These are phyloP conservation scores for Alethe diademata DNA, from an alignment of 2,113 vertebrate genomes.

Conservation along the genomic window DNA sequence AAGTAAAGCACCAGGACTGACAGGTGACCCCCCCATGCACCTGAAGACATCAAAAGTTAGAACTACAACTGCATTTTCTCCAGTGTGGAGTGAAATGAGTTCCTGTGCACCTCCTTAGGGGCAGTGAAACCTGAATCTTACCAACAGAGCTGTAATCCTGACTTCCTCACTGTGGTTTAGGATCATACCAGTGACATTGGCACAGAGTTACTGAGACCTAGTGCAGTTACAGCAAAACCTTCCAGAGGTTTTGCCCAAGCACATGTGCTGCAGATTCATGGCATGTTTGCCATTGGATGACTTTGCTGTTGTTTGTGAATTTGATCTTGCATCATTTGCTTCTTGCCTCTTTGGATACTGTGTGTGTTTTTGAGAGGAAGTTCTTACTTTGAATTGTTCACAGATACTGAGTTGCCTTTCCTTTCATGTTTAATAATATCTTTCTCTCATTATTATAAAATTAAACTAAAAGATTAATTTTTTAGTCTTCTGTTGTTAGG, in stretches of 20 bases:
- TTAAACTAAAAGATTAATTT: not conserved
- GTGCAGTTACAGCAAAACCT: not conserved
- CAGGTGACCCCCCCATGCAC: not conserved
- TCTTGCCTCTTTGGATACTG: not conserved
- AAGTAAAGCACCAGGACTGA: not conserved
- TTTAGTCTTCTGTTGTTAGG: not conserved
- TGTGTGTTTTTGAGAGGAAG: not conserved
- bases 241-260: not conserved
- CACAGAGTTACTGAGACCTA: not conserved
- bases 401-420: not conserved
- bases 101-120: not conserved
- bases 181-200: not conserved
- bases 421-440: not conserved
- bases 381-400: not conserved
- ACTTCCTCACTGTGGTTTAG: not conserved
- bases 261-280: not conserved
- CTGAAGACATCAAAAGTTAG: not conserved
- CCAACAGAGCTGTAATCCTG: not conserved
- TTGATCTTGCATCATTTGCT: not conserved
- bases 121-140: not conserved
- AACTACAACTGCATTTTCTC: not conserved
- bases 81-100: not conserved
- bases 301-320: not conserved
- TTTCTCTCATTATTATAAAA: not conserved
- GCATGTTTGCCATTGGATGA: not conserved